Evolutionary conservation across 2,888 invertebrate genomes (phyloP), one percentile per base, ranked within the genome.

Genomic region (Calameuta pallipes): DNA sequence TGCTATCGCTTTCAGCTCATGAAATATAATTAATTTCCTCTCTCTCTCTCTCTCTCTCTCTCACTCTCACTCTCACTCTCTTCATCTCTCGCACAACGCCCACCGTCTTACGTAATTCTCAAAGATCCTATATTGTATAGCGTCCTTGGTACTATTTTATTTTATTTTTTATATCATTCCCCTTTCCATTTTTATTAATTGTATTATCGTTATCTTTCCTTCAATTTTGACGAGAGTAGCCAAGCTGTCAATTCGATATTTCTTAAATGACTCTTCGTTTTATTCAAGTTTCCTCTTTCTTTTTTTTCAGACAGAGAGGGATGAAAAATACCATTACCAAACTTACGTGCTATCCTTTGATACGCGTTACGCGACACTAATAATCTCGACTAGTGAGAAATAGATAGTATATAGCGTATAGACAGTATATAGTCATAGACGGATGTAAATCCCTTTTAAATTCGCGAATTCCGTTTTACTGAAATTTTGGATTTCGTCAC

Each of bases 11-110:
- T 15, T 69, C 34, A 41, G 36, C 71, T 75, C 75, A 69, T 56
- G 78, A 78, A 78, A 78, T 76, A 80, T 69, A 74, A 74, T 75
- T 35, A 73, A 68, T 70, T 13, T 69, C 75, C 74, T 73, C n/a
- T 71, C 73, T 13, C 71, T 71, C 34, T 68, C 23, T 30, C 74
- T 73, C 31, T 71, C 73, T 13, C 41, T 71, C 31, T 31, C 31
- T 31, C 31, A 31, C 31, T 31, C 31, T 31, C 31, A 31, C 31
- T 31, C 31, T 31, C 34, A 37, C 31, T 13, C 41, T 71, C 33
- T 33, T 15, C 71, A 11, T 33, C 11, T 33, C 15, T 30, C 30
- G 30, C 30, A 35, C 71, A 30, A 6, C 34, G 13, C 3, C 4
- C 15, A 41, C 4, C 56, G 9, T 23, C 56, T 56, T 56, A 15